phyloP scores from a whole-genome alignment of 2,888 invertebrate species.

The Siphonodentalium dalli region DNA sequence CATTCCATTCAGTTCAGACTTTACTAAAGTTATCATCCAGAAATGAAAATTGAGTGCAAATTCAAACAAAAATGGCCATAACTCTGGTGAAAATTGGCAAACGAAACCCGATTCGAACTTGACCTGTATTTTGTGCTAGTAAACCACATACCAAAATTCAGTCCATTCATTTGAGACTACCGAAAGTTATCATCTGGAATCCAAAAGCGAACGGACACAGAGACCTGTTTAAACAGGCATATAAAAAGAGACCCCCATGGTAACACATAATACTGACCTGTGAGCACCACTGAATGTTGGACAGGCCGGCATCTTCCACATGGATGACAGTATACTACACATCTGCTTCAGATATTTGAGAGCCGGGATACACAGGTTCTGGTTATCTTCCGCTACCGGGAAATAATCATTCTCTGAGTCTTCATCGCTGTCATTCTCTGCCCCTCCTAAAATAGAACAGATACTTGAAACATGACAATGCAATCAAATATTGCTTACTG shows the following conservation, averaged over 20 bases:
- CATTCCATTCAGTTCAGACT: too few species aligned
- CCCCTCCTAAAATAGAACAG: slow-evolving; percentile 44
- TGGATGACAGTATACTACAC: slow-evolving; percentile 85
- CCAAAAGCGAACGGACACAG: too few species aligned
- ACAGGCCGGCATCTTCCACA: slow-evolving; percentile 94
- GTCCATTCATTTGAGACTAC: too few species aligned
- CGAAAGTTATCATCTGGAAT: too few species aligned
- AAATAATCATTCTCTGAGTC: slow-evolving; percentile 48
- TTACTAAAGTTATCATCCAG: too few species aligned
- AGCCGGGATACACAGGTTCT: slow-evolving; percentile 71
- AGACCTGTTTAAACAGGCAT: too few species aligned
- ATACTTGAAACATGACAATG: neutral
- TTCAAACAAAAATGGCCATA: too few species aligned
- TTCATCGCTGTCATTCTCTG: slow-evolving; percentile 55
- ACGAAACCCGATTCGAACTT: too few species aligned
- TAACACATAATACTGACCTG: slow-evolving; percentile 51
- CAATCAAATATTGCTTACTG: neutral
- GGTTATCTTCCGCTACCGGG: slow-evolving; percentile 35
- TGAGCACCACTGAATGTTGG: slow-evolving; percentile 91
- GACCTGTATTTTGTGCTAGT: too few species aligned
- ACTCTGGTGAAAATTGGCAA: too few species aligned
- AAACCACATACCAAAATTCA: too few species aligned
- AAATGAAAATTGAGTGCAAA: too few species aligned
- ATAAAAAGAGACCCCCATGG: neutral
- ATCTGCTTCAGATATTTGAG: slow-evolving; percentile 85